phyloP scores from a whole-genome alignment of 1,140 invertebrate species.

The Asobara japonica region DNA sequence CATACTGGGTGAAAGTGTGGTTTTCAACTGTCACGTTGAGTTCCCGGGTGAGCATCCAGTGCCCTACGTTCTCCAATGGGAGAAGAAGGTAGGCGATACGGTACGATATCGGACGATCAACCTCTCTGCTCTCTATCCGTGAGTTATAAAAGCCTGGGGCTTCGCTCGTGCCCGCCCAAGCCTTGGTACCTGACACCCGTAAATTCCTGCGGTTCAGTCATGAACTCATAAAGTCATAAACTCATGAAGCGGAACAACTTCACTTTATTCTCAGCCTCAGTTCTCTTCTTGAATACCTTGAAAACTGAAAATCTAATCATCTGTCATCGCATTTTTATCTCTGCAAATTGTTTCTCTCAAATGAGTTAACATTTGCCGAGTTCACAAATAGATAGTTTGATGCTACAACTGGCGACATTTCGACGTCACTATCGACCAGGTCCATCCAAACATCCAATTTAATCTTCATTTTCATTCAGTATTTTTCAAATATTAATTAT shows the following conservation, averaged over 20 bases:
- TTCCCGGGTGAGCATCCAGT: slow-evolving; percentile 93
- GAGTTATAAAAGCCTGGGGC: slow-evolving; percentile 63
- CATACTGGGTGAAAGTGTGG: slow-evolving; percentile 93
- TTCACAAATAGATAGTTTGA: too few relatives aligned
- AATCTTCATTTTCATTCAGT: too few relatives aligned
- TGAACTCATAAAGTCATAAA: neutral
- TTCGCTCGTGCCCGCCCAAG: slow-evolving; percentile 52
- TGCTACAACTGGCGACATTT: too few relatives aligned
- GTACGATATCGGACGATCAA: slow-evolving; percentile 82
- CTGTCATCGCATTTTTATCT: too few relatives aligned
- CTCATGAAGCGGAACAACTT: neutral
- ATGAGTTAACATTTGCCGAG: too few relatives aligned
- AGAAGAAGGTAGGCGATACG: slow-evolving; percentile 96
- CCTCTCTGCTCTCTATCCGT: slow-evolving; percentile 70
- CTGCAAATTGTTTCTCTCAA: too few relatives aligned
- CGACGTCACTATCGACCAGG: too few relatives aligned
- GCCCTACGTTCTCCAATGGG: slow-evolving; percentile 97
- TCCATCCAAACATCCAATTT: too few relatives aligned
- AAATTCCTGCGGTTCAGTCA: neutral
- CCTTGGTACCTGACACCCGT: slow-evolving; percentile 48
- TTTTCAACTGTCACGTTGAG: slow-evolving; percentile 96
- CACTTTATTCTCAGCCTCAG: neutral
- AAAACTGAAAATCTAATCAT: too few relatives aligned
- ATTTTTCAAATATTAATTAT: too few relatives aligned
- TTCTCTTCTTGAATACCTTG: neutral